Evolutionary conservation across 2,888 invertebrate genomes (phyloP).

Genomic region (Andricus quercusramuli): DNA sequence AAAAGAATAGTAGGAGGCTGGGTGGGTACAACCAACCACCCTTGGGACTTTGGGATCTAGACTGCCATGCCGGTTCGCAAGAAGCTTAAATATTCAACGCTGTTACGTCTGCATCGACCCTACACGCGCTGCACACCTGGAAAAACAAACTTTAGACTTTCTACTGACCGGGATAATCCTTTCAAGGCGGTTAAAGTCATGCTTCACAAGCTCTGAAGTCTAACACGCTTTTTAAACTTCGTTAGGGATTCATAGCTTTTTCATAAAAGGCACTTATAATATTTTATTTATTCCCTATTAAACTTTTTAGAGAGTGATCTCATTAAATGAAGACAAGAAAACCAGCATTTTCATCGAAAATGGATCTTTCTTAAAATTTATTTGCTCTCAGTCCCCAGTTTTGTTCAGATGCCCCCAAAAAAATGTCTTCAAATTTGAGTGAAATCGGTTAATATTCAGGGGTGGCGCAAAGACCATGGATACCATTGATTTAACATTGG

Average conservation of each 20-base stretch:
- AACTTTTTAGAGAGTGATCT: not conserved
- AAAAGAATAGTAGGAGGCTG: not conserved
- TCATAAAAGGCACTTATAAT: not conserved
- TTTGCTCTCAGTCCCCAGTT: too few relatives aligned
- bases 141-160: conserved; percentile 31
- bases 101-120: conserved; percentile 25
- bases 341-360: too few relatives aligned
- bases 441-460: too few relatives aligned
- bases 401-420: too few relatives aligned
- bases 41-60: conserved; percentile 26
- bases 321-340: too few relatives aligned
- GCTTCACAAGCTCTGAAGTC: conserved; percentile 16
- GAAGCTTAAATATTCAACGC: conserved; percentile 37
- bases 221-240: not conserved
- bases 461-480: too few relatives aligned
- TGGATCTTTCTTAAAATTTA: too few relatives aligned
- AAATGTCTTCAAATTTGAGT: too few relatives aligned
- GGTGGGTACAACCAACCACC: not conserved
- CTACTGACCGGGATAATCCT: conserved; percentile 38
- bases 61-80: conserved; percentile 19
- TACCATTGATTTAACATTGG: too few relatives aligned
- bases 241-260: not conserved
- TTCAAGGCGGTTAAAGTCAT: conserved; percentile 32
- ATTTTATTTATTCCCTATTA: not conserved
- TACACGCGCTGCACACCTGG: conserved; percentile 28